Evolutionary conservation across 2,888 invertebrate species (phyloP).

Genomic region (Lasioglossum oenotherae): DNA sequence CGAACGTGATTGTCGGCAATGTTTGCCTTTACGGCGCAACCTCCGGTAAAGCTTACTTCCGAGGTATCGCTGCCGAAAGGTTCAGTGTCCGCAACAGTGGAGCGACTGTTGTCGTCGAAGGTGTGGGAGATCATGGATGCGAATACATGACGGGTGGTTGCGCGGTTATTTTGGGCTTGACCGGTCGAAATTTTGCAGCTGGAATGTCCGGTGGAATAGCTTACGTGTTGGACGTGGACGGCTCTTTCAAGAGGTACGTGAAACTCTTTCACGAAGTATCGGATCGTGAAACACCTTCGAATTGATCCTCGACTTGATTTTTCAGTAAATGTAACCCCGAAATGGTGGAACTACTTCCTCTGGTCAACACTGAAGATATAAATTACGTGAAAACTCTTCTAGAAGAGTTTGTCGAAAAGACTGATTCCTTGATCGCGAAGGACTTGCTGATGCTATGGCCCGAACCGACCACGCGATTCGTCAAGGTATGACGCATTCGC

Average conservation of each 20-base stretch:
- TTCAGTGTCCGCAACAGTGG: slow-evolving; percentile 99
- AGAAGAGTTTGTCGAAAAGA: slow-evolving; percentile 93
- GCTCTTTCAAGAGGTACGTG: slow-evolving; percentile 89
- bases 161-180: slow-evolving; percentile 95
- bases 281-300: background rate
- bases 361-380: slow-evolving; percentile 92
- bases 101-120: slow-evolving; percentile 97
- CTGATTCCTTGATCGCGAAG: slow-evolving; percentile 94
- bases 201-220: slow-evolving; percentile 99
- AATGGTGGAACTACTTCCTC: slow-evolving; percentile 95
- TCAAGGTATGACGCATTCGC: slow-evolving; percentile 87
- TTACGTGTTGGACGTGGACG: slow-evolving; percentile 96
- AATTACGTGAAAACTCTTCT: slow-evolving; percentile 91
- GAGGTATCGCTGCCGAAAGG: slow-evolving; percentile 98
- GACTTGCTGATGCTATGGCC: slow-evolving; percentile 93
- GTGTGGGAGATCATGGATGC: slow-evolving; percentile 99
- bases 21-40: slow-evolving; percentile 99
- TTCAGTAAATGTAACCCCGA: slow-evolving; percentile 95
- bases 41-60: slow-evolving; percentile 95
- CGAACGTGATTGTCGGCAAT: slow-evolving; percentile 99
- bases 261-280: background rate
- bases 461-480: slow-evolving; percentile 90
- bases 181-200: slow-evolving; percentile 99
- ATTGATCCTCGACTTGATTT: background rate
- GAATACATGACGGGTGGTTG: slow-evolving; percentile 99